phyloP scores from a whole-genome alignment of 2,888 invertebrate genomes.

The Apamea epomidion region DNA sequence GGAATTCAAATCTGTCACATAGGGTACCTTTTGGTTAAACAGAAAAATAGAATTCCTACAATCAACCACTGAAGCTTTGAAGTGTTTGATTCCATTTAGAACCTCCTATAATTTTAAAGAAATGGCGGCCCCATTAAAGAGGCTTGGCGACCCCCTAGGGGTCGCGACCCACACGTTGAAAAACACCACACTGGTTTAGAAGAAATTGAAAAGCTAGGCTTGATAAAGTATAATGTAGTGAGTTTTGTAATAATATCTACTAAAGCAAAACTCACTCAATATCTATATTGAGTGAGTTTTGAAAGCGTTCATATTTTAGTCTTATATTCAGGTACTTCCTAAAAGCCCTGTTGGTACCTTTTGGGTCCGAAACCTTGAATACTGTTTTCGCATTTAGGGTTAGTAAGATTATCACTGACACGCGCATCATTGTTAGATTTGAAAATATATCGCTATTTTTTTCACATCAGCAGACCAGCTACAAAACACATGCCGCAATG shows the following conservation, averaged over 20 bases:
- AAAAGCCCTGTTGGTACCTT: background rate
- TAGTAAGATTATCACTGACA: background rate
- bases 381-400: background rate
- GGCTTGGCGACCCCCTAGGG: no score
- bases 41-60: no score
- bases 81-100: no score
- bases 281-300: background rate
- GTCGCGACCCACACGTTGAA: no score
- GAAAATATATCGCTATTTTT: background rate
- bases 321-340: background rate
- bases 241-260: background rate
- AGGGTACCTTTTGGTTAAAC: no score
- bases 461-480: background rate
- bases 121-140: no score
- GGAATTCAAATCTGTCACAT: no score
- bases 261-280: background rate
- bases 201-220: background rate
- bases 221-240: background rate
- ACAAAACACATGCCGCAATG: background rate
- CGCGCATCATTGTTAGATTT: background rate
- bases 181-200: no score
- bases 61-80: no score
- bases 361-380: background rate
- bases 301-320: background rate
- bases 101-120: no score